Evolutionary conservation across 2,888 invertebrate species (phyloP).

Genomic region (Brenthis hecate): DNA sequence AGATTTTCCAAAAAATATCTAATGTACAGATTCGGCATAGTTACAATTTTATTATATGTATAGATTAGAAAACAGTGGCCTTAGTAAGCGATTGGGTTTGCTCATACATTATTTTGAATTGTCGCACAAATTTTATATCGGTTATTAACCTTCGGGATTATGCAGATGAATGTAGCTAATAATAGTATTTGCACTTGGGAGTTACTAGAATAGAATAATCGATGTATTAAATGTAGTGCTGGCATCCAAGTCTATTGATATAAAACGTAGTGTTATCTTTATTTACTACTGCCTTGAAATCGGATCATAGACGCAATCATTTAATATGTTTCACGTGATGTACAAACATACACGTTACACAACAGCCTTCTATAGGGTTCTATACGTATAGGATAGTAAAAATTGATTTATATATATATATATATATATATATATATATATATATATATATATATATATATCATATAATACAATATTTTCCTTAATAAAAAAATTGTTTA

Average conservation of each 20-base stretch:
- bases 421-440: too few relatives aligned
- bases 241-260: slow-evolving; percentile 28
- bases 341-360: neutral
- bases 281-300: slow-evolving; percentile 18
- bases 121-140: slow-evolving; percentile 46
- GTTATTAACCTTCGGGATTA: slow-evolving; percentile 55
- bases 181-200: slow-evolving; percentile 49
- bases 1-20: too few relatives aligned
- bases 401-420: too few relatives aligned
- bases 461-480: too few relatives aligned
- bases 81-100: slow-evolving; percentile 40
- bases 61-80: slow-evolving; percentile 23
- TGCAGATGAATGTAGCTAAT: slow-evolving; percentile 6
- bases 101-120: slow-evolving; percentile 37
- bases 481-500: too few relatives aligned
- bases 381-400: too few relatives aligned
- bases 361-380: too few relatives aligned
- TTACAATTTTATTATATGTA: too few relatives aligned
- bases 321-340: slow-evolving; percentile 6
- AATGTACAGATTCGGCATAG: too few relatives aligned
- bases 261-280: slow-evolving; percentile 18
- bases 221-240: slow-evolving; percentile 35
- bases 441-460: too few relatives aligned
- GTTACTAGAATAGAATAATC: slow-evolving; percentile 50
- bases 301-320: slow-evolving; percentile 3